phyloP scores from a whole-genome alignment of 2,797 vertebrate species.

The Hippopotamyrus pictus region DNA sequence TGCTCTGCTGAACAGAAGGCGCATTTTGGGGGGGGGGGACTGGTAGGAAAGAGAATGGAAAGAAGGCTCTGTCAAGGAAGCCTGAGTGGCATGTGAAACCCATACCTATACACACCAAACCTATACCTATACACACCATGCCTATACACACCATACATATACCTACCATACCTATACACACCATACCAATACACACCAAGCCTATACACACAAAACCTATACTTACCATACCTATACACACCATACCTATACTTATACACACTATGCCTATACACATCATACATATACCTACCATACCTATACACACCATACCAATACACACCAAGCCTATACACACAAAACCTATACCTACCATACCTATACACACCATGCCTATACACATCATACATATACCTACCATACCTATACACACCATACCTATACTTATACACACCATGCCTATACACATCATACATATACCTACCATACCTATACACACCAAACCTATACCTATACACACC shows the following conservation, averaged over 20 bases:
- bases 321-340: neutral
- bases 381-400: neutral
- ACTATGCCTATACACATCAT: no score
- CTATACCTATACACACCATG: neutral
- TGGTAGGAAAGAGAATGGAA: conserved; percentile 20
- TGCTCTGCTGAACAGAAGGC: conserved; percentile 50
- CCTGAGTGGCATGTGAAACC: conserved; percentile 31
- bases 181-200: no score
- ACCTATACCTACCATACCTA: neutral
- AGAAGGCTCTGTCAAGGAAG: conserved; percentile 33
- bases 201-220: neutral
- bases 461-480: no score
- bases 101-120: neutral
- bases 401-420: neutral
- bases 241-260: no score
- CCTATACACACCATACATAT: neutral
- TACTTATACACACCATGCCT: neutral
- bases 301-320: no score
- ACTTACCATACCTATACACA: neutral
- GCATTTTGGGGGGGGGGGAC: conserved; percentile 15
- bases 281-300: no score
- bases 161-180: no score
- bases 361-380: neutral
- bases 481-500: no score
- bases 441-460: neutral